phyloP scores from a whole-genome alignment of 2,113 vertebrate species.

The Rhabdornis inornatus region DNA sequence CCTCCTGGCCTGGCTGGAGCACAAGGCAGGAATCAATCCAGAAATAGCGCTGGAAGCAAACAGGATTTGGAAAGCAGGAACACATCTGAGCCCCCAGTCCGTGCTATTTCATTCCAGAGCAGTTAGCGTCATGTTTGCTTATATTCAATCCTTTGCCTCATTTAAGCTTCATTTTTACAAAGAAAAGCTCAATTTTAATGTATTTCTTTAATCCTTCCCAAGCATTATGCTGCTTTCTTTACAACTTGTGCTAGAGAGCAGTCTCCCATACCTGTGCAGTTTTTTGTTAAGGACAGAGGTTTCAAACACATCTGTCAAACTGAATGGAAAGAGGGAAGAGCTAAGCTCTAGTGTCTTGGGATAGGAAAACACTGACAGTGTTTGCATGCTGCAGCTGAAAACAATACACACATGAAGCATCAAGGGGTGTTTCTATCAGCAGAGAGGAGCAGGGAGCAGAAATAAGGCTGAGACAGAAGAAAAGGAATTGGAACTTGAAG shows the following conservation, averaged over 20 bases:
- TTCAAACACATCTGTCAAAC: not conserved
- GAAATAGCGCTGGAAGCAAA: not conserved
- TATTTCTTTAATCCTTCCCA: not conserved
- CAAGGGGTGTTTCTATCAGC: not conserved
- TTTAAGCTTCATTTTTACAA: not conserved
- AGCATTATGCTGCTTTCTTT: not conserved
- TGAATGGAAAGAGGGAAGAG: not conserved
- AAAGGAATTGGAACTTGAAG: not conserved
- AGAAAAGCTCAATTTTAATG: not conserved
- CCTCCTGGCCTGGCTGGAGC: not conserved
- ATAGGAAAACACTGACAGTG: not conserved
- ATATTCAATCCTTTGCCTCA: not conserved
- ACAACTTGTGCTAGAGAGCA: not conserved
- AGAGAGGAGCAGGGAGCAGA: not conserved
- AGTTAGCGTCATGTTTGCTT: not conserved
- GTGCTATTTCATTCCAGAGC: not conserved
- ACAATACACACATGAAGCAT: not conserved
- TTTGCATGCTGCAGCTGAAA: not conserved
- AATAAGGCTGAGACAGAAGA: not conserved
- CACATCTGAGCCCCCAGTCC: not conserved
- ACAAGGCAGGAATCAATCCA: not conserved
- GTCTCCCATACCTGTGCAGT: not conserved
- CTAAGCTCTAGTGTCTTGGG: not conserved
- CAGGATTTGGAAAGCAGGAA: not conserved
- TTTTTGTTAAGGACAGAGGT: not conserved